Conservation (phyloP, 1,140 invertebrate species). For the Globodera ellingtonae region DNA sequence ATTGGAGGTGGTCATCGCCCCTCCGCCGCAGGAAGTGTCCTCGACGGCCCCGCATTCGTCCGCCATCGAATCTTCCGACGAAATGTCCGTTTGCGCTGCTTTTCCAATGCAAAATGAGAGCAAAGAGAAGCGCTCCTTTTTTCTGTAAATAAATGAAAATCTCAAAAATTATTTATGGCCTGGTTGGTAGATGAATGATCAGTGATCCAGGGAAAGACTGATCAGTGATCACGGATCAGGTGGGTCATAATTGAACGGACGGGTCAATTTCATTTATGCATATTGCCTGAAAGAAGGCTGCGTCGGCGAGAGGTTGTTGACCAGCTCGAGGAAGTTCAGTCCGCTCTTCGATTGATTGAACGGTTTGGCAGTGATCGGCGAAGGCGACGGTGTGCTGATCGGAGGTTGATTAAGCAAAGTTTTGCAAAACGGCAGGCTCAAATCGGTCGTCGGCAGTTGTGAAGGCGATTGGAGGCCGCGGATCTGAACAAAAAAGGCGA, state of each 20-base stretch:
- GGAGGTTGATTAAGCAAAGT: neutral
- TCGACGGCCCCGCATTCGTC: neutral
- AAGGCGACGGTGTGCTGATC: neutral
- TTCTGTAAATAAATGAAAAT: slow-evolving; percentile 3
- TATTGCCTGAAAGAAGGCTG: neutral
- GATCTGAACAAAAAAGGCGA: slow-evolving; percentile 9
- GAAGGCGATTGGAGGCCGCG: slow-evolving; percentile 20
- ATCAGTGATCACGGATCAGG: neutral
- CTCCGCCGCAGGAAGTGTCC: slow-evolving; percentile 15
- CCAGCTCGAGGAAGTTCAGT: slow-evolving; percentile 10
- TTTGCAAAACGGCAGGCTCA: neutral
- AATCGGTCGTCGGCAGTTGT: slow-evolving; percentile 8
- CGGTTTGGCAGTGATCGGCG: slow-evolving; percentile 12
- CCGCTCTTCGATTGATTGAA: slow-evolving; percentile 3
- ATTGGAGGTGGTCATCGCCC: slow-evolving; percentile 25
- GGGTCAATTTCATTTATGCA: neutral
- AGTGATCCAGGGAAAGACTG: too few species aligned
- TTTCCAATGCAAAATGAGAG: slow-evolving; percentile 15
- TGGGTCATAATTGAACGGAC: neutral
- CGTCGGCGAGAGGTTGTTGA: neutral
- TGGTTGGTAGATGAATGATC: too few species aligned
- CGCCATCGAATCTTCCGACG: slow-evolving; percentile 26
- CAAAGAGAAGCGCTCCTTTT: slow-evolving; percentile 27
- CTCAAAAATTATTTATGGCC: slow-evolving; percentile 3
- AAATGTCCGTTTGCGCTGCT: slow-evolving; percentile 8